A percentile compares a stretch with the other conserved stretches of the same genome.
phyloP scores from a whole-genome alignment of 2,797 vertebrate genomes.

The Cetoscarus ocellatus region DNA sequence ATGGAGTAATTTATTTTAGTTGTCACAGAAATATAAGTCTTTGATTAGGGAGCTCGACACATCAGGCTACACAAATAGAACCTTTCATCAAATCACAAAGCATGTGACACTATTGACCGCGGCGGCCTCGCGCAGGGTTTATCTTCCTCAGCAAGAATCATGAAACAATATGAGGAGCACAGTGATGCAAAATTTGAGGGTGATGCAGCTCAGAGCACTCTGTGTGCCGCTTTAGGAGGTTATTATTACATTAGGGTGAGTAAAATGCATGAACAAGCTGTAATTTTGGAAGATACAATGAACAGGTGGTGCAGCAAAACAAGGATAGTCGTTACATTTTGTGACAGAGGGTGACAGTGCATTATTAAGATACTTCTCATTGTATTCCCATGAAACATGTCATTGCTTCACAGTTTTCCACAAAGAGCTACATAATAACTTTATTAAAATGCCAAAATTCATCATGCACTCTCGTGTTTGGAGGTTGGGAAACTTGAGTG shows the following conservation, averaged over 20 bases:
- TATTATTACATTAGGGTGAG: constrained; percentile 4
- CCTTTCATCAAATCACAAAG: constrained; percentile 84
- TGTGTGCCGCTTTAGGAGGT: constrained; percentile 1
- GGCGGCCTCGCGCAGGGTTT: constrained; percentile 50
- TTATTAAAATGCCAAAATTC: too few species aligned
- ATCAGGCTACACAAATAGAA: constrained; percentile 80
- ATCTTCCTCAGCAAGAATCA: constrained; percentile 56
- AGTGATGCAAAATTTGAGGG: constrained; percentile 42
- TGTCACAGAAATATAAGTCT: constrained; percentile 85
- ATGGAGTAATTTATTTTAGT: constrained; percentile 86
- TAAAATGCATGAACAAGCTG: constrained; percentile 15
- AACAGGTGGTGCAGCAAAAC: constrained; percentile 10
- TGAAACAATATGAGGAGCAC: constrained; percentile 42
- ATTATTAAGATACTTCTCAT: not conserved
- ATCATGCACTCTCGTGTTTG: too few species aligned
- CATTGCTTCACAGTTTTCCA: not conserved
- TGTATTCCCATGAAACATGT: not conserved
- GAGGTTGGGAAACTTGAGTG: too few species aligned
- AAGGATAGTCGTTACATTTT: not conserved
- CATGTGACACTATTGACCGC: constrained; percentile 81
- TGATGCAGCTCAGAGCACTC: constrained; percentile 26
- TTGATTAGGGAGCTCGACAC: constrained; percentile 79
- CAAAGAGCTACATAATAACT: too few species aligned
- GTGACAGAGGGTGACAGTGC: not conserved
- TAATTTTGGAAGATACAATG: not conserved